Conservation (phyloP, 2,113 vertebrate genomes). For the Engraulis encrasicolus region DNA sequence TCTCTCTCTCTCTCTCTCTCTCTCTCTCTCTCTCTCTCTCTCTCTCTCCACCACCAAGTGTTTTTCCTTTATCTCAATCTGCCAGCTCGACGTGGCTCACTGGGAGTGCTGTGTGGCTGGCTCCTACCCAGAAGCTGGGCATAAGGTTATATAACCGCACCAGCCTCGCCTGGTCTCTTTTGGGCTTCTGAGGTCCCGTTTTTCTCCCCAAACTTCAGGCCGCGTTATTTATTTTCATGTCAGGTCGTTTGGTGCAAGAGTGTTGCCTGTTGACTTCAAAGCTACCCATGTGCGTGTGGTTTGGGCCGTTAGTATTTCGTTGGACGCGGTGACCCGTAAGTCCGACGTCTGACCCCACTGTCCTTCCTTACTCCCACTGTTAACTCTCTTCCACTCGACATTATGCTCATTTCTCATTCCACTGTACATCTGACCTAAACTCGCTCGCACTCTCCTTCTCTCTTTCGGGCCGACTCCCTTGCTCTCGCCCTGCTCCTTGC, state of each 20-base stretch:
- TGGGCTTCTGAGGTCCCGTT: slow-evolving; percentile 30
- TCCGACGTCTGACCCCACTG: background rate
- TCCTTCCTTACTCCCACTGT: background rate
- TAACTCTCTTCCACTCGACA: background rate
- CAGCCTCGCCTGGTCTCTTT: slow-evolving; percentile 41
- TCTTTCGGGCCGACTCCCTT: slow-evolving; percentile 39
- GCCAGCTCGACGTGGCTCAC: slow-evolving; percentile 36
- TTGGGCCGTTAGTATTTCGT: background rate
- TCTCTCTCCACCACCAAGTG: slow-evolving; percentile 1
- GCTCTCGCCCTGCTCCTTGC: slow-evolving; percentile 24
- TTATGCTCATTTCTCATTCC: background rate
- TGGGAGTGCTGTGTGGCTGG: slow-evolving; percentile 39
- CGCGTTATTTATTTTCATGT: background rate
- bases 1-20: background rate
- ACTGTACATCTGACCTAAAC: background rate
- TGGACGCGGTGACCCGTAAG: slow-evolving; percentile 5
- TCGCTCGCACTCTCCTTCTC: slow-evolving; percentile 28
- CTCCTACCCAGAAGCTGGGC: slow-evolving; percentile 43
- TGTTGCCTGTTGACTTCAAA: slow-evolving; percentile 3
- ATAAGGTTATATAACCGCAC: slow-evolving; percentile 49
- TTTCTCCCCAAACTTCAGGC: background rate
- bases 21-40: background rate
- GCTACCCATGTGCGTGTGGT: background rate
- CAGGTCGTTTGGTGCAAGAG: background rate
- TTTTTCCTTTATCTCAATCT: slow-evolving; percentile 31